Percentiles rank a stretch among this genome's conserved stretches.
These are phyloP conservation scores for Ips typographus DNA, from an alignment of 1,140 invertebrate genomes.

Conservation along the genomic window DNA sequence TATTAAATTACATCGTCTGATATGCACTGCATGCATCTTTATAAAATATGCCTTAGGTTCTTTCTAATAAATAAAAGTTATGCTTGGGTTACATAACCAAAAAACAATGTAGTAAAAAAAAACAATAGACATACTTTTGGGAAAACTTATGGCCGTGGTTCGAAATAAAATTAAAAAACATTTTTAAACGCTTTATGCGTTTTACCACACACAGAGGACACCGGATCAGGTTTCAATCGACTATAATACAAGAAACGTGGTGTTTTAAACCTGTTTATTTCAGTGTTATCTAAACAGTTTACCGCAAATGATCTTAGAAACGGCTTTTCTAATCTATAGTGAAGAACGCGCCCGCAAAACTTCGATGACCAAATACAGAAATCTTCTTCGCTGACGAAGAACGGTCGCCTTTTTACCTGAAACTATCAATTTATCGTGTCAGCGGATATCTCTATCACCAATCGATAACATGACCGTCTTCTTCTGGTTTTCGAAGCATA, in stretches of 20 bases:
- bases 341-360: background rate
- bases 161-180: background rate
- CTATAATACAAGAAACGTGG: background rate
- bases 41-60: no score
- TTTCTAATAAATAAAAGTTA: background rate
- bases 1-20: no score
- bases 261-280: background rate
- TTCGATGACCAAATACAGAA: background rate
- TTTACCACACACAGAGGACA: conserved; percentile 3
- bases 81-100: background rate
- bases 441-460: conserved; percentile 15
- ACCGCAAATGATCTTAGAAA: background rate
- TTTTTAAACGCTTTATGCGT: conserved; percentile 2
- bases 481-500: conserved; percentile 6
- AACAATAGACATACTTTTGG: background rate
- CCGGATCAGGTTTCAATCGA: background rate
- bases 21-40: no score
- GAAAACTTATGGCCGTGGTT: background rate
- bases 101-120: background rate
- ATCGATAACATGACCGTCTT: conserved; percentile 18
- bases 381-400: background rate
- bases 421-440: conserved; percentile 21
- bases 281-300: background rate
- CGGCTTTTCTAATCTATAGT: background rate
- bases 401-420: background rate